These are phyloP conservation scores for Hyperoodon ampullatus DNA, from an alignment of 2,113 vertebrate genomes.

Conservation along the genomic window DNA sequence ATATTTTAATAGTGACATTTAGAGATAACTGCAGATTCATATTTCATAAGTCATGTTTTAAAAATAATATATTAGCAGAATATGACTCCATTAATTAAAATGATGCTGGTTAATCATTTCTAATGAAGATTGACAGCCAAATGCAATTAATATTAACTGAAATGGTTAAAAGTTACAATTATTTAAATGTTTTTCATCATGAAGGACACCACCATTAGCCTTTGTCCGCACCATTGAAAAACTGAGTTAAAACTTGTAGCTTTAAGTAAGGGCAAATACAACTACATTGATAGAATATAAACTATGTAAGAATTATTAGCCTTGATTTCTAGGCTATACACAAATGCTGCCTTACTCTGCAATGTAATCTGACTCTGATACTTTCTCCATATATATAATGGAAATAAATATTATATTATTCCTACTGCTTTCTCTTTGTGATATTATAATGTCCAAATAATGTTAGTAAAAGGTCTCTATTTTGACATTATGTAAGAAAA, in stretches of 20 bases:
- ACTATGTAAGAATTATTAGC: not conserved
- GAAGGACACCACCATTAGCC: not conserved
- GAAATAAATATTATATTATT: not conserved
- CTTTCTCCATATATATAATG: not conserved
- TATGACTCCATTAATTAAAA: slow-evolving; percentile 5
- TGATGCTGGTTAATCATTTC: not conserved
- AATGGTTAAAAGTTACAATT: slow-evolving; percentile 8
- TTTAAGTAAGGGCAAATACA: not conserved
- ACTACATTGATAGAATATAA: not conserved
- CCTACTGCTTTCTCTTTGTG: not conserved
- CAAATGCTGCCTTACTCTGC: not conserved
- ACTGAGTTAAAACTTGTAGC: not conserved
- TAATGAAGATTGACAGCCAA: not conserved
- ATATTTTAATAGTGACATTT: slow-evolving; percentile 3
- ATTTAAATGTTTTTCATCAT: not conserved
- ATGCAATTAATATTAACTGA: not conserved
- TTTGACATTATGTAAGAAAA: not conserved
- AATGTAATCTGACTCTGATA: not conserved
- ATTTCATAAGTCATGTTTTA: not conserved
- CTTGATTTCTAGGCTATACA: not conserved
- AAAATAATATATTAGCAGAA: not conserved
- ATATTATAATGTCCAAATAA: not conserved
- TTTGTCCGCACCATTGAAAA: not conserved
- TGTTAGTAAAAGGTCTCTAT: not conserved
- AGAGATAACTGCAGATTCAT: not conserved